Percentiles rank a stretch among this genome's conserved stretches.
Conservation (phyloP, 2,113 vertebrate species). For the Cyphomyrus discorhynchus region DNA sequence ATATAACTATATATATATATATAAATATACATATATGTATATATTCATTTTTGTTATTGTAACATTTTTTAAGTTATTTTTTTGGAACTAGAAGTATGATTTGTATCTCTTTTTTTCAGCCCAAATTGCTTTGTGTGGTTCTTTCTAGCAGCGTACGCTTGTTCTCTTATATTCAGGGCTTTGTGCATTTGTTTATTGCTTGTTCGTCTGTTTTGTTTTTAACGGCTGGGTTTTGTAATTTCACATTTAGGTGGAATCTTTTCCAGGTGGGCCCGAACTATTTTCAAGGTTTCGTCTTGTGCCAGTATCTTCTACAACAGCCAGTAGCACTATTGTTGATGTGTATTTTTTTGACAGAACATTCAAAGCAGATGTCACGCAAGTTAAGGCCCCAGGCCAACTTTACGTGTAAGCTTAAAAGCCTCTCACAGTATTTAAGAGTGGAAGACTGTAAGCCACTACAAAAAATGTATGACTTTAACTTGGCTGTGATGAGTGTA, state of each 20-base stretch:
- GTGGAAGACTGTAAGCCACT: background rate
- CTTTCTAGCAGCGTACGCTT: conserved; percentile 56
- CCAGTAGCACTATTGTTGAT: background rate
- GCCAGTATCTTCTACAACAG: background rate
- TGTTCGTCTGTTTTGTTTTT: conserved; percentile 56
- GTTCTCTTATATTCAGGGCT: conserved; percentile 54
- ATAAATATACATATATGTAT: conserved; percentile 27
- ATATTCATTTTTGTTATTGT: conserved; percentile 41
- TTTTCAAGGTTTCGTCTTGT: background rate
- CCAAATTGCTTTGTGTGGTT: conserved; percentile 53
- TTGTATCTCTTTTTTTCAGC: conserved; percentile 53
- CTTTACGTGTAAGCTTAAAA: background rate
- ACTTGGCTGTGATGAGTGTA: background rate
- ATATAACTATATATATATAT: background rate
- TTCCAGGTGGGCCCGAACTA: background rate
- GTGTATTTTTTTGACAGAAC: background rate
- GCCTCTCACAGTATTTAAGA: background rate
- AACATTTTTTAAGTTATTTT: conserved; percentile 53
- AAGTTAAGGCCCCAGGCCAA: background rate
- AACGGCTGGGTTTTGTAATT: background rate
- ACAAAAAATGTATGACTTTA: background rate
- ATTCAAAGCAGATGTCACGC: background rate
- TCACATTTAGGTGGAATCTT: background rate
- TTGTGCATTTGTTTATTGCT: conserved; percentile 61
- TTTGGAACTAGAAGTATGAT: conserved; percentile 57